Conservation (phyloP, 2,113 vertebrate species). For the Turdus rufiventris region DNA sequence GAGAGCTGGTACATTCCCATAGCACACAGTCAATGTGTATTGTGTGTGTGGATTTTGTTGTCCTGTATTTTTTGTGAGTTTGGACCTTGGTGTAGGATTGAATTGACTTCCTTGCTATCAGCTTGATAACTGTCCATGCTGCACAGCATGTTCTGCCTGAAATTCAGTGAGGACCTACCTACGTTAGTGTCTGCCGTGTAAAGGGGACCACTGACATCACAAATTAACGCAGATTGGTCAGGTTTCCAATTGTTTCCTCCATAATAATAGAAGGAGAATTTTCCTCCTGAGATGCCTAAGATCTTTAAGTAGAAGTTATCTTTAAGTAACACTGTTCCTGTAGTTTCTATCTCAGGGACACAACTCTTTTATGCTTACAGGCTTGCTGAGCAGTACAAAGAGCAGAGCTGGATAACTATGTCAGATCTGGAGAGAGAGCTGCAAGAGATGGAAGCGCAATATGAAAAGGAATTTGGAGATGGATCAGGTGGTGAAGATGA, state of each 20-base stretch:
- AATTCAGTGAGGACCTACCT: neutral
- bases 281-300: neutral
- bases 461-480: slow-evolving; percentile 90
- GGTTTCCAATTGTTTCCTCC: neutral
- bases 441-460: slow-evolving; percentile 91
- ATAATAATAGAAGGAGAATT: neutral
- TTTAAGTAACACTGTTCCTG: neutral
- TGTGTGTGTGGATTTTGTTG: neutral
- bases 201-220: neutral
- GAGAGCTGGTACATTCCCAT: neutral
- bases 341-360: neutral
- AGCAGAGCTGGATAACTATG: slow-evolving; percentile 94
- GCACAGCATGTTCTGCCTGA: neutral
- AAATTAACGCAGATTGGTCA: neutral
- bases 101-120: neutral
- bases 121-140: neutral
- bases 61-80: neutral
- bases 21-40: fast-evolving
- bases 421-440: slow-evolving; percentile 90
- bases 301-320: neutral
- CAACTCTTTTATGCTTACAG: slow-evolving; percentile 59
- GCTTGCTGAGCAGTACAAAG: slow-evolving; percentile 88
- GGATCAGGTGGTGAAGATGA: slow-evolving; percentile 77
- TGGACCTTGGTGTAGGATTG: neutral
- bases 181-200: fast-evolving